Conservation (phyloP, 2,113 vertebrate genomes). For the Dromiciops gliroides region DNA sequence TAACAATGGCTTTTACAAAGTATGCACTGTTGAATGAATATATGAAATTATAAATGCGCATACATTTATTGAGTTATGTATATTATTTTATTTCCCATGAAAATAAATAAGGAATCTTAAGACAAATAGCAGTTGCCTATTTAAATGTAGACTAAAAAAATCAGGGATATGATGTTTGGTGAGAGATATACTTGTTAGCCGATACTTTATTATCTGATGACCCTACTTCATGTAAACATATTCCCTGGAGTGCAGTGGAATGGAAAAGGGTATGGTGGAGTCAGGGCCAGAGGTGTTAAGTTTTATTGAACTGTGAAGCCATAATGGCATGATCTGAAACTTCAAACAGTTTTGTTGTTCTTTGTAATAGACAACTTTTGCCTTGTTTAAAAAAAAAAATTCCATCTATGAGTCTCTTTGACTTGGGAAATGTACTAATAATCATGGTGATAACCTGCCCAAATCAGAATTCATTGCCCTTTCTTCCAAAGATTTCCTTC, state of each 20-base stretch:
- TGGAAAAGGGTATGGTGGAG: neutral
- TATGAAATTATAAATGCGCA: neutral
- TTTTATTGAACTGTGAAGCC: neutral
- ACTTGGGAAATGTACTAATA: neutral
- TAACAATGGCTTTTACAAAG: neutral
- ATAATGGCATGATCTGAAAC: neutral
- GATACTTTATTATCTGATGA: constrained; percentile 18
- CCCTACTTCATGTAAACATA: constrained; percentile 33
- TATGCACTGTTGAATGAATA: neutral
- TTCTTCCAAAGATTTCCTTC: neutral
- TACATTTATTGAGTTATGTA: neutral
- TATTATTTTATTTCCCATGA: neutral
- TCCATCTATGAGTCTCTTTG: neutral
- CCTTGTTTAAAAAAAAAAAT: neutral
- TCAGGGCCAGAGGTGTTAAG: neutral
- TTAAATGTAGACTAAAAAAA: neutral
- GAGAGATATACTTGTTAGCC: neutral
- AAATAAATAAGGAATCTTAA: neutral
- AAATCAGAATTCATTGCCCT: neutral
- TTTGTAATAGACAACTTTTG: neutral
- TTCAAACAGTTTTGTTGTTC: neutral
- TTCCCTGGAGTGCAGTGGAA: neutral
- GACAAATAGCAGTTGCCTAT: neutral
- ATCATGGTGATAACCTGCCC: neutral
- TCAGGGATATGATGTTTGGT: neutral